Conservation (phyloP, 2,888 invertebrate species). For the Itoplectis maculator region DNA sequence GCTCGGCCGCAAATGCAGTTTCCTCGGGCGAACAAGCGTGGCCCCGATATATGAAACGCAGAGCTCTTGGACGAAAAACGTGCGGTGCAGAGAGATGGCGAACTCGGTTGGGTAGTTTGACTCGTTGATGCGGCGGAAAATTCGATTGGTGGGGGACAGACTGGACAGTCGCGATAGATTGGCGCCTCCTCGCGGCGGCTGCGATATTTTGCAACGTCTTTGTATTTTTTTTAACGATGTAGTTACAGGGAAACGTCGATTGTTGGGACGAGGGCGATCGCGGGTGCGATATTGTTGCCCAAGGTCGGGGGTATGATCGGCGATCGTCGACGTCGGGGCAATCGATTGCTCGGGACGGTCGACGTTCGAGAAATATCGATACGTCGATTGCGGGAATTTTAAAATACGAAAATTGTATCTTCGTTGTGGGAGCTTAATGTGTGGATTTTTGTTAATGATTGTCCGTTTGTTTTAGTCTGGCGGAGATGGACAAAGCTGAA, state of each 20-base stretch:
- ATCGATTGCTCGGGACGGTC: too few species aligned
- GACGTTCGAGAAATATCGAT: too few species aligned
- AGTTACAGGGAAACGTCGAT: too few species aligned
- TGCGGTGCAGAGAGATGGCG: constrained; percentile 5
- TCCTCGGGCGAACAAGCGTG: constrained; percentile 25
- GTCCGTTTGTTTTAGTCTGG: constrained; percentile 87
- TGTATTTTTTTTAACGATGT: not conserved
- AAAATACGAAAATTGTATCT: not conserved
- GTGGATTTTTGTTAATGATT: not conserved
- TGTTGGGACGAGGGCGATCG: too few species aligned
- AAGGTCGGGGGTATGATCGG: too few species aligned
- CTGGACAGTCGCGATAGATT: not conserved
- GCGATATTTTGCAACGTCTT: not conserved
- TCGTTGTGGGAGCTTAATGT: not conserved
- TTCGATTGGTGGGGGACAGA: not conserved
- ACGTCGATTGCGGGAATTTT: not conserved
- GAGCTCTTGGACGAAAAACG: constrained; percentile 4
- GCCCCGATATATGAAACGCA: constrained; percentile 16
- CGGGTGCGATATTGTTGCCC: too few species aligned
- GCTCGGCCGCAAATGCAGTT: constrained; percentile 28
- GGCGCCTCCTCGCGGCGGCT: not conserved
- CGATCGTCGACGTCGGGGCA: too few species aligned
- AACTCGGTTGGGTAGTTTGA: not conserved
- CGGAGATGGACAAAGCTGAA: constrained; percentile 94
- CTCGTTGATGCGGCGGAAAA: not conserved